Base-by-base conservation (phyloP, 2,888 invertebrate genomes). In the Tinea pellionella region DNA sequence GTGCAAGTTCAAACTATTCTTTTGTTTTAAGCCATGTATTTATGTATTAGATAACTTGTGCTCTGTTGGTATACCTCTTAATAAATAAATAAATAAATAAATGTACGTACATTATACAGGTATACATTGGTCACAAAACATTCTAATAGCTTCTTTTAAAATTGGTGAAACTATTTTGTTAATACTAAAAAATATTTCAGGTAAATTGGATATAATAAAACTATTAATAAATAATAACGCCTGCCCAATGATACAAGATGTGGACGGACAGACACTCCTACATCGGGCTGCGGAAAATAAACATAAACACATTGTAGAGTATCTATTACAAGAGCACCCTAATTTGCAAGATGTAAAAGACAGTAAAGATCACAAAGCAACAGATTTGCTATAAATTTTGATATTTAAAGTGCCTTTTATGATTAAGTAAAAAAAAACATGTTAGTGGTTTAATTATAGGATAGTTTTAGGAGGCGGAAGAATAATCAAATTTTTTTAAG, bases 181-280 rank as follows among this genome's bases (percentile, higher is more conserved):
- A n/a, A n/a, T n/a, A n/a, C n/a, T n/a, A n/a, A n/a, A n/a, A n/a
- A 16, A 12, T 53, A 63, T 80, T 81, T 64, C 72, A 90, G 93
- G 93, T 59, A 91, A 93, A 75, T 63, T 78, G 47, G 80, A 89
- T 56, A 88, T 95, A 64, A 91, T 95, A 0, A 80, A 90, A 65
- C 81, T 93, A 57, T 81, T 97, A 59, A 75, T 94, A 24, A 73
- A 88, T 16, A 80, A 82, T 61, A 90, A 92, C 63, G 95, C 94
- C 7, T 82, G 91, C 74, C 72, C 90, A 3, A 75, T 85, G 63
- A 68, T 91, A 19, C 88, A 89, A 75, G 97, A 97, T 76, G 87
- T 89, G 59, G 96, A 96, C 82, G 95, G 95, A 0, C 92, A 93
- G 75, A 95, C 93, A 32, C 91, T 92, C 19, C 85, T 96, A 18